phyloP scores from a whole-genome alignment of 1,140 invertebrate genomes.

The Drosophila ironensis region DNA sequence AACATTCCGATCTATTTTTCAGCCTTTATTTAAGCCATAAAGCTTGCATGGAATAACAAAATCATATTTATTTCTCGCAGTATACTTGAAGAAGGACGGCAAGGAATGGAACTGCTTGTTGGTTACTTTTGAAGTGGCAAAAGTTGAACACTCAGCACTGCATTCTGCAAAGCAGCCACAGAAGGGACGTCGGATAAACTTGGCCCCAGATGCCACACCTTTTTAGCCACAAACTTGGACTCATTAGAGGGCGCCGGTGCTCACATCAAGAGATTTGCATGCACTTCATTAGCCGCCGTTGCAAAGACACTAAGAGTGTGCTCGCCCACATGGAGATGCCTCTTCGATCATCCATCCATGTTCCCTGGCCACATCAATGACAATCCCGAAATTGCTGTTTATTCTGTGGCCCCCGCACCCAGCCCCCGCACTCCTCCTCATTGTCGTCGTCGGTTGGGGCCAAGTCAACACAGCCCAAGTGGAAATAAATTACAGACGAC shows the following conservation, averaged over 20 bases:
- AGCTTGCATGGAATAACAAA: no score
- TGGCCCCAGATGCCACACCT: slow-evolving; percentile 45
- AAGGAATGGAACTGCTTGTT: slow-evolving; percentile 9
- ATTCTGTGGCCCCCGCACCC: not conserved
- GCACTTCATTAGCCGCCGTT: slow-evolving; percentile 73
- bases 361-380: slow-evolving; percentile 61
- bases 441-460: slow-evolving; percentile 13
- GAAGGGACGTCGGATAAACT: slow-evolving; percentile 19
- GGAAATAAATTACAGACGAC: slow-evolving; percentile 76
- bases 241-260: slow-evolving; percentile 56
- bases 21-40: no score
- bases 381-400: slow-evolving; percentile 64
- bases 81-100: not conserved
- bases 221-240: slow-evolving; percentile 50
- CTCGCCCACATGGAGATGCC: slow-evolving; percentile 40
- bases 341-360: slow-evolving; percentile 12
- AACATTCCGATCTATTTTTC: not conserved
- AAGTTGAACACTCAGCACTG: slow-evolving; percentile 35
- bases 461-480: slow-evolving; percentile 56
- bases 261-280: slow-evolving; percentile 60
- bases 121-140: slow-evolving; percentile 42
- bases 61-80: no score
- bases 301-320: slow-evolving; percentile 3
- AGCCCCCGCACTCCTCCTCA: not conserved
- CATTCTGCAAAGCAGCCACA: slow-evolving; percentile 8